These are phyloP conservation scores for Heliconius sara DNA, from an alignment of 2,888 invertebrate species.

Conservation along the genomic window DNA sequence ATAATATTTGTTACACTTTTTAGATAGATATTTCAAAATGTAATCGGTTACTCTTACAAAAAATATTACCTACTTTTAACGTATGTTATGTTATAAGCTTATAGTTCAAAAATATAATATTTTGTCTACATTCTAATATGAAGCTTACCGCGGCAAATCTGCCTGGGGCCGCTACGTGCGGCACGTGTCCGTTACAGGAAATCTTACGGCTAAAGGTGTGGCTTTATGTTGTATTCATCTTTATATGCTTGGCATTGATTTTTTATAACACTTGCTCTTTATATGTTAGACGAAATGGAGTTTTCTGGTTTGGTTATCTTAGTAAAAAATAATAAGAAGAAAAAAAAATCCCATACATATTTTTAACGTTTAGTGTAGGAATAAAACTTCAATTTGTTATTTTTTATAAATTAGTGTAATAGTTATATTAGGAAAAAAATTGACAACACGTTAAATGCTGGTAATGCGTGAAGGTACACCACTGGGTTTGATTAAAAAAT, in stretches of 20 bases:
- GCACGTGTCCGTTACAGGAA: constrained; percentile 52
- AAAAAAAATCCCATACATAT: too few relatives aligned
- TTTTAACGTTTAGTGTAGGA: too few relatives aligned
- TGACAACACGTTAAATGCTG: too few relatives aligned
- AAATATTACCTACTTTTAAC: not conserved
- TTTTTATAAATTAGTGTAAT: too few relatives aligned
- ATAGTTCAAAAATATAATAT: constrained; percentile 12
- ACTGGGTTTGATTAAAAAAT: too few relatives aligned
- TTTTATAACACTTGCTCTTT: constrained; percentile 16
- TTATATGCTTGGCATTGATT: constrained; percentile 6
- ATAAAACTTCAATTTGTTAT: too few relatives aligned
- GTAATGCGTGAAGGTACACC: too few relatives aligned
- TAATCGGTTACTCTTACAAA: not conserved
- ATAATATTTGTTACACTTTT: too few relatives aligned
- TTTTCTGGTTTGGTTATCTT: too few relatives aligned
- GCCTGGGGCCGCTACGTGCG: constrained; percentile 51
- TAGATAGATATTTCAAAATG: too few relatives aligned
- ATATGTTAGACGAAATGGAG: not conserved
- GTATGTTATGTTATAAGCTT: not conserved
- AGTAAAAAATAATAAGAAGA: too few relatives aligned
- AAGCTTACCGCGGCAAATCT: constrained; percentile 49
- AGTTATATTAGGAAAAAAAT: too few relatives aligned
- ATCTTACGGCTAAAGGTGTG: constrained; percentile 43
- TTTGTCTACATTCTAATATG: constrained; percentile 3
- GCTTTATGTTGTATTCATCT: constrained; percentile 20